These are phyloP conservation scores for Chromoteleia sp. DNA, from an alignment of 2,888 invertebrate species.

Conservation along the genomic window DNA sequence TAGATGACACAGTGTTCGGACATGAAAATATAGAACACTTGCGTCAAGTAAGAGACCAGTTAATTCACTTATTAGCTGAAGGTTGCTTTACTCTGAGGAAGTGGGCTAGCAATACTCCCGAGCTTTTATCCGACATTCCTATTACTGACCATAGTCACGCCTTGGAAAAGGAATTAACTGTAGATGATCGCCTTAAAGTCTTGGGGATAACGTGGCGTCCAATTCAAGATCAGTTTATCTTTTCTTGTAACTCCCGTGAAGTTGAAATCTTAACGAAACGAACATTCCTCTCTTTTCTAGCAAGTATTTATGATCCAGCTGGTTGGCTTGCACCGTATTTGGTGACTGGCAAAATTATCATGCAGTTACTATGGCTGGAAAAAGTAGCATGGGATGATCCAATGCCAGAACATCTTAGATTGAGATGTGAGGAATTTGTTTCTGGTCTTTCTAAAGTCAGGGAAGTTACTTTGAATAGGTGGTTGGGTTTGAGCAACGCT, in stretches of 20 bases:
- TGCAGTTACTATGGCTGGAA: too few relatives aligned
- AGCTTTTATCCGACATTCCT: background rate
- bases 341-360: too few relatives aligned
- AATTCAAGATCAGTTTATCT: background rate
- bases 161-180: background rate
- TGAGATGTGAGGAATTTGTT: background rate
- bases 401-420: background rate
- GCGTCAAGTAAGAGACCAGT: background rate
- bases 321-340: too few relatives aligned
- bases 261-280: background rate
- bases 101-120: conserved; percentile 3
- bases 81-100: conserved; percentile 21
- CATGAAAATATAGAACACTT: background rate
- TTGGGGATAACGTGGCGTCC: background rate
- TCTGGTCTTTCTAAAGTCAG: too few relatives aligned
- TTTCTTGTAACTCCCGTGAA: background rate
- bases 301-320: conserved; percentile 14
- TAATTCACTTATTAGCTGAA: background rate
- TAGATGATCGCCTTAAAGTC: background rate
- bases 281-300: background rate
- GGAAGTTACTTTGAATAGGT: background rate
- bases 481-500: background rate
- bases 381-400: too few relatives aligned
- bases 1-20: conserved; percentile 26
- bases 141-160: conserved; percentile 5